Conservation (phyloP, 64 coral and sea anemone species). For the Porites lutea region DNA sequence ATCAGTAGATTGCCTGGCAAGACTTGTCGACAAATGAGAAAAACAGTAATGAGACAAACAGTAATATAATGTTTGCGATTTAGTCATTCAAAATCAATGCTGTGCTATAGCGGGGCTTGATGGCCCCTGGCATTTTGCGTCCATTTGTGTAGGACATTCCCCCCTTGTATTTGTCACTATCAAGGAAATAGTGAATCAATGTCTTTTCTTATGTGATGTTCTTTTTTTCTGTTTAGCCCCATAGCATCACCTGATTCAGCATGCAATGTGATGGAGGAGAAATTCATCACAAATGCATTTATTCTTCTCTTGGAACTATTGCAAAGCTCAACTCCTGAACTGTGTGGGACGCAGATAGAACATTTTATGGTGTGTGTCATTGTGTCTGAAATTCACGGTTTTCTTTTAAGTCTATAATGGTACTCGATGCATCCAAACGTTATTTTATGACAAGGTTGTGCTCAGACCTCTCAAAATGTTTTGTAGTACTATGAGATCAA, state of each 20-base stretch:
- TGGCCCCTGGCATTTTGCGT: no score
- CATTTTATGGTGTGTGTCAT: slow-evolving; percentile 27
- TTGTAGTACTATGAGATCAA: no score
- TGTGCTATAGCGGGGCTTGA: no score
- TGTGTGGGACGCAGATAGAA: background rate
- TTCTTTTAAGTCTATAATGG: background rate
- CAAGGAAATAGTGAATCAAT: no score
- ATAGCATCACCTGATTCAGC: background rate
- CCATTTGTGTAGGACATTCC: no score
- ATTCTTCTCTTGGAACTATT: slow-evolving; percentile 2
- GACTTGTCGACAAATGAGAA: no score
- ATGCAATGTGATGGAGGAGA: background rate
- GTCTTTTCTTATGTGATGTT: background rate
- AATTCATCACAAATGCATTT: slow-evolving; percentile 5
- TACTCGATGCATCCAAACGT: background rate
- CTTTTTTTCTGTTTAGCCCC: background rate
- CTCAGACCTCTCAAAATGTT: no score
- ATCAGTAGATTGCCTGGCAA: no score
- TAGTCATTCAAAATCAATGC: no score
- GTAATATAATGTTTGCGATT: no score
- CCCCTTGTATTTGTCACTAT: no score
- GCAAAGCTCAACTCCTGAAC: slow-evolving; percentile 8
- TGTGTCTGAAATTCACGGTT: background rate
- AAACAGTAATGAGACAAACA: no score
- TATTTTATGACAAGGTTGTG: background rate